These are phyloP conservation scores for Neosalanx taihuensis DNA, from an alignment of 2,797 vertebrate genomes.

Conservation along the genomic window DNA sequence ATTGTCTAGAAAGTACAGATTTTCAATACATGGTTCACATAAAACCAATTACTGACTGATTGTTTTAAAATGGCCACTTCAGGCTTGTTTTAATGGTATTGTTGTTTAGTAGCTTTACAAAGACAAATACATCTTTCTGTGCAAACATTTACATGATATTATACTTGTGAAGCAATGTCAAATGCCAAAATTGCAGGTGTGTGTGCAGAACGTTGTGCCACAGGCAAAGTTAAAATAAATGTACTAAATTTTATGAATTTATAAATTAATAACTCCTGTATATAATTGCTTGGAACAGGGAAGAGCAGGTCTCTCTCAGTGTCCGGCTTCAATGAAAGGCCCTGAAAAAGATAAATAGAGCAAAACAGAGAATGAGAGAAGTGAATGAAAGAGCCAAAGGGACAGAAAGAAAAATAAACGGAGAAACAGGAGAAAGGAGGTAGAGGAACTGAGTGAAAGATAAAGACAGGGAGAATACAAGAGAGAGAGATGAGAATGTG, in stretches of 20 bases:
- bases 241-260: constrained; percentile 52
- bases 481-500: constrained; percentile 11
- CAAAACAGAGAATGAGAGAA: constrained; percentile 20
- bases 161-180: constrained; percentile 33
- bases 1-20: neutral
- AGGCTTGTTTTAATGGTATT: neutral
- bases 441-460: constrained; percentile 21
- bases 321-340: constrained; percentile 64
- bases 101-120: neutral
- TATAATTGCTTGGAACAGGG: constrained; percentile 21
- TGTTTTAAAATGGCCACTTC: neutral
- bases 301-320: constrained; percentile 61
- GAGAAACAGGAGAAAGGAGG: neutral
- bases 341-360: constrained; percentile 26
- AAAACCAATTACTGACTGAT: neutral
- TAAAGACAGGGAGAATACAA: constrained; percentile 6
- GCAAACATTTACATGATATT: neutral
- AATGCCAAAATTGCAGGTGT: constrained; percentile 63
- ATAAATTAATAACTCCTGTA: too few species aligned
- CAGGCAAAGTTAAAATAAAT: constrained; percentile 61
- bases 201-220: constrained; percentile 54
- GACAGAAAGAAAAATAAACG: neutral
- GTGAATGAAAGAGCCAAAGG: constrained; percentile 18
- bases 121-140: too few species aligned
- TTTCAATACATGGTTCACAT: neutral